Percentiles rank a stretch among this genome's conserved stretches.
These are phyloP conservation scores for Pionites leucogaster DNA, from an alignment of 2,113 vertebrate genomes.

Conservation along the genomic window DNA sequence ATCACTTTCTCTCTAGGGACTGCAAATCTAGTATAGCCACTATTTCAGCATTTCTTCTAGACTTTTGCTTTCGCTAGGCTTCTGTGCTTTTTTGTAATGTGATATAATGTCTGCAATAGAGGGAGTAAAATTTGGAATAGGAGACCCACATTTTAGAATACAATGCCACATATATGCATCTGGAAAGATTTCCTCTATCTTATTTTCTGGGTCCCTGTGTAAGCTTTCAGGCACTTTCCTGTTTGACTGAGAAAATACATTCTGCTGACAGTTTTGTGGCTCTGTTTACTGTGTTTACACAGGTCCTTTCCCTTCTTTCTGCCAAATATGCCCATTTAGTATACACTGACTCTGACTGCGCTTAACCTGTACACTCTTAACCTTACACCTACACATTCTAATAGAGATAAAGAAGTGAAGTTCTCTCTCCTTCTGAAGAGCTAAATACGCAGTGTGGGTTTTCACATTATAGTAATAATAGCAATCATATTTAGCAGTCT, in stretches of 20 bases:
- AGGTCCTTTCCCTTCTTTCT: neutral
- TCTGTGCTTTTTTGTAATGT: neutral
- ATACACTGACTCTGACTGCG: neutral
- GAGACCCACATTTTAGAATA: neutral
- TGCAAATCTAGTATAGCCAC: neutral
- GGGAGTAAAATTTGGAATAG: neutral
- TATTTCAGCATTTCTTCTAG: neutral
- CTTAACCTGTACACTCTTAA: neutral
- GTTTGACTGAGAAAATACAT: neutral
- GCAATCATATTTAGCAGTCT: neutral
- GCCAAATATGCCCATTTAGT: neutral
- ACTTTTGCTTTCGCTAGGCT: neutral
- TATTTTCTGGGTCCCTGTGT: neutral
- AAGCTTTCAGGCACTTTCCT: neutral
- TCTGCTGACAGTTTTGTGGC: constrained; percentile 23
- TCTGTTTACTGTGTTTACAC: constrained; percentile 4
- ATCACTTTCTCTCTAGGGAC: neutral
- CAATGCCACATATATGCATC: neutral
- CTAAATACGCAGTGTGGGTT: neutral
- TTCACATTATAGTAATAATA: neutral
- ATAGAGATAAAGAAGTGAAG: neutral
- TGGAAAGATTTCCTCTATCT: neutral
- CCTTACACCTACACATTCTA: neutral
- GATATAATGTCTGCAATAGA: neutral
- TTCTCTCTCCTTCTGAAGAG: neutral